Evolutionary conservation across 30 jellyfish, hydroid and myxozoan species (phyloP).

Genomic region (Hydractinia symbiolongicarpus): DNA sequence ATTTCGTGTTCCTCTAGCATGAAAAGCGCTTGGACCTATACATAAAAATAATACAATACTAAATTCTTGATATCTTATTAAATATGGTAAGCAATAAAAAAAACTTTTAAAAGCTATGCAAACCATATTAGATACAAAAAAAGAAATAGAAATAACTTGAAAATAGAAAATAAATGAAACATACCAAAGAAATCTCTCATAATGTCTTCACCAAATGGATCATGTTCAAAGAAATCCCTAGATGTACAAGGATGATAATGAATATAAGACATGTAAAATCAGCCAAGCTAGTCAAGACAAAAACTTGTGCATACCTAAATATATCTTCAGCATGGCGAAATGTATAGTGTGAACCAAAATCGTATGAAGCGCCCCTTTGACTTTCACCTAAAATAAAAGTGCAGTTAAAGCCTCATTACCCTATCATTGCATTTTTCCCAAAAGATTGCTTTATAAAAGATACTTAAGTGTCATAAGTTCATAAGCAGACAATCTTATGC

Average conservation of each 20-base stretch:
- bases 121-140: too few relatives aligned
- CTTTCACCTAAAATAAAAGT: constrained; percentile 15
- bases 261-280: neutral
- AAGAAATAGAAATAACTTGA: neutral
- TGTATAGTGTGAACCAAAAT: constrained; percentile 16
- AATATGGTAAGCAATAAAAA: neutral
- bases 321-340: constrained; percentile 82
- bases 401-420: too few relatives aligned
- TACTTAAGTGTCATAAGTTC: too few relatives aligned
- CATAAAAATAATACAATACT: neutral
- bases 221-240: constrained; percentile 93
- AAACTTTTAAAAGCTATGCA: too few relatives aligned
- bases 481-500: too few relatives aligned
- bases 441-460: too few relatives aligned
- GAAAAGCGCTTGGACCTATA: too few relatives aligned
- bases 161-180: neutral
- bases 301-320: constrained; percentile 51
- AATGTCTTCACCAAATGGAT: constrained; percentile 89
- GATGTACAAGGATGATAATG: neutral
- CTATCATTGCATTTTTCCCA: too few relatives aligned
- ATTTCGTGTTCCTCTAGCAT: too few relatives aligned
- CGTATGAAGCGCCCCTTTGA: constrained; percentile 7
- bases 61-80: neutral
- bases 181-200: constrained; percentile 67
- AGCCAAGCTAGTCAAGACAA: neutral